Evolutionary conservation across 2,888 invertebrate species (phyloP).

Genomic region (Erebia palarica): DNA sequence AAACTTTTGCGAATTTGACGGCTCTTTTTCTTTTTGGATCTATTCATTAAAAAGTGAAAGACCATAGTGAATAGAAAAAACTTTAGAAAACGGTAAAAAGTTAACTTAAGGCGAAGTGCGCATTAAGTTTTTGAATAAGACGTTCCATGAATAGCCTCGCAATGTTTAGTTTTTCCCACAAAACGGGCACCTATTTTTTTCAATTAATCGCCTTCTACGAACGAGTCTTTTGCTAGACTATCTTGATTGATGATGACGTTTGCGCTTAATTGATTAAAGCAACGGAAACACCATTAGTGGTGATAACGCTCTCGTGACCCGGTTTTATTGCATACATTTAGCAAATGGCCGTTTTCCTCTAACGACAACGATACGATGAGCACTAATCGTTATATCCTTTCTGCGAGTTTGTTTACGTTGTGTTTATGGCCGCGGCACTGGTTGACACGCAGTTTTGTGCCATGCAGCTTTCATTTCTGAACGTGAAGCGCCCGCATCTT

Average conservation of each 20-base stretch:
- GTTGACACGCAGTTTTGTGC: no score
- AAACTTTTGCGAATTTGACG: no score
- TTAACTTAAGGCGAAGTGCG: not conserved
- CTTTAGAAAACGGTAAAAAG: not conserved
- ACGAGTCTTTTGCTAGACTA: constrained; percentile 26
- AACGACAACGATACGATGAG: constrained; percentile 13
- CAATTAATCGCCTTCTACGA: constrained; percentile 19
- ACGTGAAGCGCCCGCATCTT: no score
- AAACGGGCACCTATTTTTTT: constrained; percentile 8
- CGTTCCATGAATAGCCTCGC: not conserved
- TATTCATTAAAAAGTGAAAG: not conserved
- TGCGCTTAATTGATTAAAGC: constrained; percentile 34
- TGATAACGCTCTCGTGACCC: constrained; percentile 30
- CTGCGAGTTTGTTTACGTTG: no score
- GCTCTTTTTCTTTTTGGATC: not conserved
- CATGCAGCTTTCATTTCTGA: no score
- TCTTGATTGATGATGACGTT: constrained; percentile 35
- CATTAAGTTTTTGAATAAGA: not conserved
- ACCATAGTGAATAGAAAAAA: not conserved
- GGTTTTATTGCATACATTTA: constrained; percentile 26
- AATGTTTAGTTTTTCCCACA: not conserved
- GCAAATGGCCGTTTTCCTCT: not conserved
- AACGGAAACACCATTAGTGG: constrained; percentile 35
- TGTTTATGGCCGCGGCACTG: no score
- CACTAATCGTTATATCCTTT: not conserved